Evolutionary conservation across 2,113 vertebrate genomes (phyloP), one percentile per base, ranked within the genome.

Genomic region (Haemorhous mexicanus): DNA sequence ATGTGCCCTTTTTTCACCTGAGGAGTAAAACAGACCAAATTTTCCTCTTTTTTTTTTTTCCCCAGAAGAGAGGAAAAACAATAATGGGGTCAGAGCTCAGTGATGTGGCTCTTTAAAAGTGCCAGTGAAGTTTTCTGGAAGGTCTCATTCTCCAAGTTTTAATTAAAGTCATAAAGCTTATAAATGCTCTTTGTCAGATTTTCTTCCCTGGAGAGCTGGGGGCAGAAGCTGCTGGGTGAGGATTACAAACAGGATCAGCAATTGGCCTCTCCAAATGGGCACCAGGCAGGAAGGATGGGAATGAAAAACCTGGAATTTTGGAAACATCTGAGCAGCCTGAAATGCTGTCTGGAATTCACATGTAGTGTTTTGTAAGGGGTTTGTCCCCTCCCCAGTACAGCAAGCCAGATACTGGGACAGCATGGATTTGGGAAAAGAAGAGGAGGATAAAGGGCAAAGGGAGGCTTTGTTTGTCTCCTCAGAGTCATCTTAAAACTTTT

Each of bases 331-430:
- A 77, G 68, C 66, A 89, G 64, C 21, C 35, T 41, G 28, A 46
- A 73, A 72, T 14, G 11, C 18, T 24, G 56, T 0, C 59, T 80
- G 9, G 2, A 56, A 52, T 22, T 63, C 30, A 4, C 6, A 2
- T 1, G 26, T 0, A 22, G 23, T 6, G 24, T 44, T 89, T 50
- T 52, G 4, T 27, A 30, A 16, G 33, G 47, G 2, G 11, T 11
- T 75, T 52, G 11, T 50, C 41, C 28, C 20, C 30, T 74, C 23
- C 43, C 24, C 46, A 46, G 16, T 28, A 27, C 72, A 78, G 27
- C 12, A 58, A 69, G 37, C 9, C 12, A 53, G 49, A 12, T 0
- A 28, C 55, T 0, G 0, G 46, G 53, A 44, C 0, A 52, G 37
- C 19, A 52, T 0, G 3, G 62, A 67, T 70, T 70, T 77, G 0